Evolutionary conservation across 2,113 vertebrate species (phyloP), one percentile per base, ranked within the genome.

Genomic region (Salvelinus namaycush): DNA sequence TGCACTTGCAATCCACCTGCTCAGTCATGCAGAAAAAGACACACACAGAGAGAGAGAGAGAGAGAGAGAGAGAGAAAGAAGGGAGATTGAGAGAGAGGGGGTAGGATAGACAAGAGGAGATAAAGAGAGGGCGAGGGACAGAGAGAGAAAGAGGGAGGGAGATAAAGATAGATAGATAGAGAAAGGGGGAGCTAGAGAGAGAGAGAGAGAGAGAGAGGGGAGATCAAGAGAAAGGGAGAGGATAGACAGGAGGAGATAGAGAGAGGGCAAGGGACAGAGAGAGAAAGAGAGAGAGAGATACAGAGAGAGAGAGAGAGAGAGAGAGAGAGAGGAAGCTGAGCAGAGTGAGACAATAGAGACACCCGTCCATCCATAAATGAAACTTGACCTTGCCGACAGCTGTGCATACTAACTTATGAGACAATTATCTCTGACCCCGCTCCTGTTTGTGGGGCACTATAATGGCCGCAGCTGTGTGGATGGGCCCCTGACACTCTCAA

Each of bases 351-450:
- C 1, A 22, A 74, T 72, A 81, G 80, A 74, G 24, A 51, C 66
- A 44, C 79, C 64, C 18, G 65, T 81, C 84, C 71, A 65, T 79
- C 78, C 85, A 87, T 89, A 83, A 90, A 90, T 86, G 81, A 88
- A 91, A 88, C 83, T 81, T 92, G 91, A 94, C 92, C 91, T 93
- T 93, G 91, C 83, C 82, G 86, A 89, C 92, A 93, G 90, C 91
- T 92, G 92, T 89, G 86, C 87, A 87, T 85, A 88, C 89, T 90
- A 90, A 93, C 90, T 93, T 93, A 89, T 89, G 89, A 92, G 89
- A 92, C 88, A 89, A 92, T 93, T 91, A 92, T 89, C 80, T 87
- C 74, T 82, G 82, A 81, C 69, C 72, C 76, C 76, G 84, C 82
- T 86, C 67, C 79, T 79, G 74, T 87, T 74, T 83, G 79, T 87